Evolutionary conservation across 2,113 vertebrate genomes (phyloP), one percentile per base, ranked within the genome.

Genomic region (Heloderma charlesbogerti): DNA sequence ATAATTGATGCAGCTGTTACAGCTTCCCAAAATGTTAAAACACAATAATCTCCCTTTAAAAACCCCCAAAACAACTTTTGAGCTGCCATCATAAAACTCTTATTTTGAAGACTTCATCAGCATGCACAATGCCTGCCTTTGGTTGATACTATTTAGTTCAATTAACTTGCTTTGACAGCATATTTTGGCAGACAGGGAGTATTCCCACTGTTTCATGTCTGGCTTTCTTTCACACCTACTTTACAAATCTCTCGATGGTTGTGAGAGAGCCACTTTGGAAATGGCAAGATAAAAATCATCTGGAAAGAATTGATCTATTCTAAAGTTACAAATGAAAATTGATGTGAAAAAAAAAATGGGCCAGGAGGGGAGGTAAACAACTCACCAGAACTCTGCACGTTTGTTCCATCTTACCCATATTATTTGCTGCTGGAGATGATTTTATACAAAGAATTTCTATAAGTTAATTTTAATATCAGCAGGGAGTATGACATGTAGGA

Each of bases 1-100:
- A 97, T 97, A 97, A 97, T 97, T 88, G 94, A 92, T 91, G 95
- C 98, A 98, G 97, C 97, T 98, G 98, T 96, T 96, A 93, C 95
- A 60, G 40, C 86, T 94, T 96, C 92, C 93, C 96, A 97, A 93
- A 94, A 91, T 0, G 2, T 93, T 27, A 79, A 29, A 86, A 51
- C 93, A 93, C 94, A 95, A 91, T 95, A 89, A 80, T 96, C 74
- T 72, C 94, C 40, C 12, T 72, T 29, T 43, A 40, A 51, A 43
- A 51, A 51, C 48, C 48, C 48, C 48, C 48, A 90, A 75, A 79
- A 95, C 93, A 95, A 95, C 96, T 97, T 88, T 96, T 95, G 95
- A 93, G 92, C 91, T 94, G 86, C 95, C 95, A 82, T 94, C 92
- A 81, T 72, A 86, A 95, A 95, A 96, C 94, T 97, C 90, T 71